Evolutionary conservation across 2,113 vertebrate genomes (phyloP).

Genomic region (Delphinus delphis): DNA sequence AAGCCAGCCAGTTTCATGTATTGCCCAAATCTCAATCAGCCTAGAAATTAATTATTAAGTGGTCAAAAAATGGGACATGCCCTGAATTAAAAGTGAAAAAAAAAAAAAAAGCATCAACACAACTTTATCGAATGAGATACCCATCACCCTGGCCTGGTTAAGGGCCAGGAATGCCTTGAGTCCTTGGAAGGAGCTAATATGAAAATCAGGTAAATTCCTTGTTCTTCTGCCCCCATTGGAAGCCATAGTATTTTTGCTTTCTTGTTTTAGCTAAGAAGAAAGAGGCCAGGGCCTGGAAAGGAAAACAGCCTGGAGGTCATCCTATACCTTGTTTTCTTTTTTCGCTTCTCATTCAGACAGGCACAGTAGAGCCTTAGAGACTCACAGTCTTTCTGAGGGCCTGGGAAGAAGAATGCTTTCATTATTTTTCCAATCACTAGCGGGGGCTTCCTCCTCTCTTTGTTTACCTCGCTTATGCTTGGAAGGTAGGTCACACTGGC

Average conservation of each 20-base stretch:
- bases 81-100: not conserved
- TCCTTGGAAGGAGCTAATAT: not conserved
- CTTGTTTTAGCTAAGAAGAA: not conserved
- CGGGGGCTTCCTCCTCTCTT: not conserved
- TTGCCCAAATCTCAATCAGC: not conserved
- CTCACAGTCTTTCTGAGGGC: not conserved
- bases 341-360: not conserved
- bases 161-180: not conserved
- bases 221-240: not conserved
- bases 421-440: not conserved
- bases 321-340: not conserved
- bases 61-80: not conserved
- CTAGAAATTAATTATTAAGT: not conserved
- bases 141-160: not conserved
- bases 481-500: not conserved
- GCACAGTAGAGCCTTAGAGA: not conserved
- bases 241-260: not conserved
- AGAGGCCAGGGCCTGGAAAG: not conserved
- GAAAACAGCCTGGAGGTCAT: not conserved
- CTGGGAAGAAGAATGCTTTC: not conserved
- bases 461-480: conserved; percentile 19
- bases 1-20: not conserved
- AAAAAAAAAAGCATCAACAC: not conserved
- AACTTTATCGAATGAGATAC: not conserved
- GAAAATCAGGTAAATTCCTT: not conserved